Base-by-base conservation (phyloP, 2,113 vertebrate species). In the Piaya cayana region DNA sequence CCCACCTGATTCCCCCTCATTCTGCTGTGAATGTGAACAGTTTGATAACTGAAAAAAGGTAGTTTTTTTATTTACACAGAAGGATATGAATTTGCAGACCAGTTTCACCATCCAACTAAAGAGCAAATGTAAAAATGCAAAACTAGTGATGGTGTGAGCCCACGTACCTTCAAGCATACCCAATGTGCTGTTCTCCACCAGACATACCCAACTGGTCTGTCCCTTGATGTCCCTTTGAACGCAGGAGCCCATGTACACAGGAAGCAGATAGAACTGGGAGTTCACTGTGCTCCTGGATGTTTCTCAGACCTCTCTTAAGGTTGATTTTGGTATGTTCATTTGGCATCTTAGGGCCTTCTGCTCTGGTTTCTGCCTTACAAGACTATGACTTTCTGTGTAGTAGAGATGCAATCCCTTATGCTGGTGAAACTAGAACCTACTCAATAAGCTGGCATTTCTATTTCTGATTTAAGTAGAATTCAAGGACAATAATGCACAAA, bases 121-220 rank as follows among this genome's bases (percentile, higher is more conserved):
- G 8, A 42, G 5, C 62, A 85, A 53, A 76, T 23, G 12, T 42
- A 36, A 74, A 76, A 87, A 53, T 21, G 19, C 36, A 67, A 56
- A 75, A 34, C 14, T 56, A 78, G 5, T 16, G 19, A 53, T 52
- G 22, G 19, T 17, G 16, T 6, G 3, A 75, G 42, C 21, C 26
- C n/a, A 25, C 1, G 2, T 32, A 79, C 19, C 19, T 64, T 68
- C 26, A 82, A 45, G 45, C 26, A 64, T n/a, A 1, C 23, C 59
- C 1, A 0, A 17, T 53, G 36, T 15, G 83, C 58, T 80, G 17
- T 58, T 63, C 11, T 37, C 23, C 22, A 19, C 5, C 1, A 4
- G 7, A 26, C 5, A 14, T 9, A 27, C 6, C 30, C 13, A 65
- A 4, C n/a, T 26, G 10, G 27, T 16, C 47, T 59, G n/a, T 52